Evolutionary conservation across 2,888 invertebrate genomes (phyloP), one percentile per base, ranked within the genome.

Genomic region (Eristalis pertinax): DNA sequence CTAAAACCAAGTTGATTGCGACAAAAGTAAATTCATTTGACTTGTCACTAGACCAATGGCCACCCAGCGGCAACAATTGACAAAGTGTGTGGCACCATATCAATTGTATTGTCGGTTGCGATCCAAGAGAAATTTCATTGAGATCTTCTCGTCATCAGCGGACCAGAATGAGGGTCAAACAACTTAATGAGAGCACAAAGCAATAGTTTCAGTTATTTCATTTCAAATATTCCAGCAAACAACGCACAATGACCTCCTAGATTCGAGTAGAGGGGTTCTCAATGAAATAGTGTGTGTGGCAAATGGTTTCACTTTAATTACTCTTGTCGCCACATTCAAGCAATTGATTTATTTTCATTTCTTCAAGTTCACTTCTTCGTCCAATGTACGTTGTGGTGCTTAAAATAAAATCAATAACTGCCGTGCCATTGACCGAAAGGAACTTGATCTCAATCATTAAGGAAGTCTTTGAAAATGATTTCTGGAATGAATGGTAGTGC

Each of bases 291-390:
- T 19, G 29, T 19, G 29, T 26, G 50, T 68, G 50, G 29, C 68
- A 69, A 69, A 69, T 19, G 32, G 56, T 58, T 69, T 69, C 58
- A 69, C 69, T 69, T 35, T 69, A 69, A n/a, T 32, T 58, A 58
- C 35, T 29, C 15, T n/a, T 50, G 67, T 68, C 56, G 56, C 32
- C 56, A 58, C 35, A 58, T n/a, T n/a, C 5, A 29, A 50, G n/a
- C 50, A 1, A 29, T 69, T 56, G 10, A 13, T 60, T 69, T 67
- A 26, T 29, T 26, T 13, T 69, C 56, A 0, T 19, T 13, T 19
- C 7, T 50, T 69, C 19, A 10, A 29, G 8, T 29, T 43, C 22
- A 41, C 13, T 68, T 13, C 4, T n/a, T 15, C 4, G 29, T 68
- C n/a, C n/a, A 43, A n/a, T 22, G 58, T 11, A 58, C 1, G 22